Conservation (phyloP, 2,113 vertebrate genomes). For the Atherinomorus stipes region DNA sequence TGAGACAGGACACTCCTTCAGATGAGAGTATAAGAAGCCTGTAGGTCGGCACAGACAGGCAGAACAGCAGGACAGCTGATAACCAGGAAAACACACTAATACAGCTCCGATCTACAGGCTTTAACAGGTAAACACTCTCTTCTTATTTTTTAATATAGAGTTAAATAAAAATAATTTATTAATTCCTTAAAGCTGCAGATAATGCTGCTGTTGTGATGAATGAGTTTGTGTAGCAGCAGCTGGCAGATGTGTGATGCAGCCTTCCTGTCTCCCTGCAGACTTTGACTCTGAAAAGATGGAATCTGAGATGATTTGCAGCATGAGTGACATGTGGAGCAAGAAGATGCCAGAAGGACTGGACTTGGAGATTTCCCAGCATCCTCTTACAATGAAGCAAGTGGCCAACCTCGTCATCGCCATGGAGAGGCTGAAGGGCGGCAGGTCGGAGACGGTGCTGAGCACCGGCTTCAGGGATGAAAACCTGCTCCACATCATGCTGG, state of each 20-base stretch:
- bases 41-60: not conserved
- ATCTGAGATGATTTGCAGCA: slow-evolving; percentile 17
- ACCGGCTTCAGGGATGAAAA: slow-evolving; percentile 64
- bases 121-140: too few species aligned
- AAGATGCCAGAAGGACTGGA: slow-evolving; percentile 56
- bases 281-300: slow-evolving; percentile 50
- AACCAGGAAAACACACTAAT: not conserved
- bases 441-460: not conserved
- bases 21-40: slow-evolving; percentile 17
- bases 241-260: not conserved
- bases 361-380: slow-evolving; percentile 62
- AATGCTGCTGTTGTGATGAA: not conserved
- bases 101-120: not conserved
- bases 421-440: slow-evolving; percentile 55
- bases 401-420: slow-evolving; percentile 72
- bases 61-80: slow-evolving; percentile 30
- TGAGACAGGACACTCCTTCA: not conserved
- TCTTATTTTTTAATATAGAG: too few species aligned
- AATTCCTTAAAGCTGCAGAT: too few species aligned
- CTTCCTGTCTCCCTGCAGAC: slow-evolving; percentile 25
- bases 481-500: slow-evolving; percentile 70
- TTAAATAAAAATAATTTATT: too few species aligned
- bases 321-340: slow-evolving; percentile 1
- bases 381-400: slow-evolving; percentile 51
- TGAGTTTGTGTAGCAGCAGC: not conserved